Percentiles rank a stretch among this genome's conserved stretches.
Conservation (phyloP, 2,113 vertebrate species). For the Catagonus wagneri region DNA sequence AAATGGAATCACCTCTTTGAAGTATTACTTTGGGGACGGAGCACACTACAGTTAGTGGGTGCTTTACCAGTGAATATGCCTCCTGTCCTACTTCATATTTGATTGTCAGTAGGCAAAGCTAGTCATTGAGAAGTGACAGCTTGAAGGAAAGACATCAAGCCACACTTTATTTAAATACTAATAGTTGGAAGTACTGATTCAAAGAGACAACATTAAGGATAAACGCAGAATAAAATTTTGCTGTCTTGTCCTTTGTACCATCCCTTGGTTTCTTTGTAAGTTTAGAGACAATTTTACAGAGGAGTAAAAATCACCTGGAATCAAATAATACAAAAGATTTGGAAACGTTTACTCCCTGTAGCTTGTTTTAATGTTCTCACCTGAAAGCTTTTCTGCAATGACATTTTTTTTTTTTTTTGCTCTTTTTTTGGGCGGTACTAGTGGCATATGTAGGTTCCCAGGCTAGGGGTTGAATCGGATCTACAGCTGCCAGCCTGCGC, state of each 20-base stretch:
- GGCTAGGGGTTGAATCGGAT: too few relatives aligned
- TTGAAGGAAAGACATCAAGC: not conserved
- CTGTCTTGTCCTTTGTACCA: not conserved
- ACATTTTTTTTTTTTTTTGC: conserved; percentile 33
- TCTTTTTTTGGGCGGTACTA: too few relatives aligned
- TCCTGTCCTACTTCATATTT: not conserved
- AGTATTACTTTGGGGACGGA: not conserved
- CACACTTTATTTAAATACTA: not conserved
- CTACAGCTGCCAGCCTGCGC: too few relatives aligned
- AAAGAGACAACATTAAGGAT: not conserved
- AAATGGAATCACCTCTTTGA: conserved; percentile 18
- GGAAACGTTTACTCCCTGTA: conserved; percentile 12
- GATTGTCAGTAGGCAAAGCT: not conserved
- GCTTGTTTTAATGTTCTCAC: conserved; percentile 57
- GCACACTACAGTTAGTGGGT: not conserved
- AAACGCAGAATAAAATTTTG: conserved; percentile 20
- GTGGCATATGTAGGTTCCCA: too few relatives aligned
- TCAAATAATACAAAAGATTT: conserved; percentile 22
- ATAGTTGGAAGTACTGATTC: conserved; percentile 8
- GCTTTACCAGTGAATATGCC: not conserved
- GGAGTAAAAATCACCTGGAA: not conserved
- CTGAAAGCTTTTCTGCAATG: conserved; percentile 57
- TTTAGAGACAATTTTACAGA: not conserved
- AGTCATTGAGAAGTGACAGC: not conserved
- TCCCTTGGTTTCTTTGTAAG: conserved; percentile 16